Evolutionary conservation across 2,797 vertebrate genomes (phyloP).

Genomic region (Gymnodraco acuticeps): DNA sequence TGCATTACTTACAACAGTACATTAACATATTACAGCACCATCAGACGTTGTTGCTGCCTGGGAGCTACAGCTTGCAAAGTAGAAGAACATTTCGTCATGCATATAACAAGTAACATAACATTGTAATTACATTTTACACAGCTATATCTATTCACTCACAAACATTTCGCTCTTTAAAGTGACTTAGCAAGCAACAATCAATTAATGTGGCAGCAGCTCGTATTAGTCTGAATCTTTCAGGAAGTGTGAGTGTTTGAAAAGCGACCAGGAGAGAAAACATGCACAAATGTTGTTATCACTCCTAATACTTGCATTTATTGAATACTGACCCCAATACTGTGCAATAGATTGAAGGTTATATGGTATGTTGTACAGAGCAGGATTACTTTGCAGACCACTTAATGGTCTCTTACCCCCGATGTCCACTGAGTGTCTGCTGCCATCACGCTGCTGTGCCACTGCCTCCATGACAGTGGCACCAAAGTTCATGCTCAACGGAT

Average conservation of each 20-base stretch:
- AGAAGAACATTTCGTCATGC: not conserved
- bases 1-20: constrained; percentile 40
- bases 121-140: constrained; percentile 9
- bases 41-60: constrained; percentile 29
- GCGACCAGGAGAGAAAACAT: constrained; percentile 13
- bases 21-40: constrained; percentile 42
- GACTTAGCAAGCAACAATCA: not conserved
- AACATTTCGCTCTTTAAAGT: not conserved
- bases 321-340: constrained; percentile 73
- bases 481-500: not conserved
- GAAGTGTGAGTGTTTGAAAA: constrained; percentile 5
- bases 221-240: constrained; percentile 28
- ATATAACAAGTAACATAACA: constrained; percentile 6
- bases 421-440: constrained; percentile 15
- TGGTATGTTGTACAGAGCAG: constrained; percentile 35
- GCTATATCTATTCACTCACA: not conserved
- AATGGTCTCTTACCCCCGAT: not conserved
- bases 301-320: not conserved
- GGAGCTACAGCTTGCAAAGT: constrained; percentile 21
- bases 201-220: constrained; percentile 27
- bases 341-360: constrained; percentile 45
- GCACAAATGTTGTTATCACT: constrained; percentile 1
- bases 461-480: not conserved
- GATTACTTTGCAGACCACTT: constrained; percentile 15
- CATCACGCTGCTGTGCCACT: not conserved